phyloP scores from a whole-genome alignment of 2,113 vertebrate species.

The Otus sunia region DNA sequence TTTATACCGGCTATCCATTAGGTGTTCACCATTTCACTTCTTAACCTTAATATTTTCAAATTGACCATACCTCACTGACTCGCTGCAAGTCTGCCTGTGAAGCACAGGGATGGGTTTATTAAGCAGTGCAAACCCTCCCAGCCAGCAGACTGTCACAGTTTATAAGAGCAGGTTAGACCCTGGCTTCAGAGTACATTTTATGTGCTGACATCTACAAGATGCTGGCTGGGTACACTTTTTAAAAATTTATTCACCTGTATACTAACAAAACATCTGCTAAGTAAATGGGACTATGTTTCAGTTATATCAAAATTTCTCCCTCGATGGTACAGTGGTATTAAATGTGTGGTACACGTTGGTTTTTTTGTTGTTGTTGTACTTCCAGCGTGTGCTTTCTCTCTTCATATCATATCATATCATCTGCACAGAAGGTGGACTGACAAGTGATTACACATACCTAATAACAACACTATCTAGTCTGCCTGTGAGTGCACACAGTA shows the following conservation, averaged over 20 bases:
- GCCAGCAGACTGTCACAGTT: background rate
- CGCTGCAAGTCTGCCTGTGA: slow-evolving; percentile 1
- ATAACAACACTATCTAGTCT: background rate
- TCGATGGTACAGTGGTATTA: background rate
- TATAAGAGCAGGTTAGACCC: background rate
- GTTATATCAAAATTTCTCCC: background rate
- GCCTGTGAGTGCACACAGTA: background rate
- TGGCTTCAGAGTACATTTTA: background rate
- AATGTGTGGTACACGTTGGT: background rate
- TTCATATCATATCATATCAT: background rate
- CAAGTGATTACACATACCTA: background rate
- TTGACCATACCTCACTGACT: slow-evolving; percentile 48
- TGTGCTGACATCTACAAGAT: background rate
- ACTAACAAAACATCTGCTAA: slow-evolving; percentile 30
- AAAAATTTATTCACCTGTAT: background rate
- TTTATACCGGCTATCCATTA: slow-evolving; percentile 73
- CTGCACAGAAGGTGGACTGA: background rate
- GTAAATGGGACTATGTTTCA: background rate
- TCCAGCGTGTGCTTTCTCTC: background rate
- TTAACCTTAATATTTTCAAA: background rate
- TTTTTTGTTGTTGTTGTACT: background rate
- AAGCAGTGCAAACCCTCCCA: background rate
- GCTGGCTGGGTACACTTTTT: background rate
- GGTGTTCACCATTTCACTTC: slow-evolving; percentile 2
- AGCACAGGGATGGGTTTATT: background rate